Base-by-base conservation (phyloP, 2,888 invertebrate genomes). In the Darwinula stevensoni region DNA sequence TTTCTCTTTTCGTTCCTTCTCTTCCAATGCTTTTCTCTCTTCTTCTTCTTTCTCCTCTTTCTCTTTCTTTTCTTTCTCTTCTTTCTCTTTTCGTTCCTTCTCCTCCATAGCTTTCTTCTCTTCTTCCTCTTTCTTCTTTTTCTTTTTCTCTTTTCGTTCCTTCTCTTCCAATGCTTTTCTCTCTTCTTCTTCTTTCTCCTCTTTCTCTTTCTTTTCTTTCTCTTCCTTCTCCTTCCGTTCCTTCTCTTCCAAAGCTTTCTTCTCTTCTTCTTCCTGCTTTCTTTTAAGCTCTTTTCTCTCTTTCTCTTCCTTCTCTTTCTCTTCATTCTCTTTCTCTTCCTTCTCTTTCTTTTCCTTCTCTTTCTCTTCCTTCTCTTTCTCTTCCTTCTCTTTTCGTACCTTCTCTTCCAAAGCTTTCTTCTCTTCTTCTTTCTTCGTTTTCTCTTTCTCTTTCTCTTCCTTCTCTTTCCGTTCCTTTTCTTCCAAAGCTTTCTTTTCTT, bases 91-190 rank as follows among this genome's bases (percentile, higher is more conserved):
- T 9, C 14, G 12, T 27, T 15, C 6, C 28, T 29, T n/a, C 22
- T 29, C 16, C 27, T 14, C 14, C 27, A 30, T 34, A 30, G 27
- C 17, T 17, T 33, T 47, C 48, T 35, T 51, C 46, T 35, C 48
- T 5, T 31, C 14, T 29, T 30, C 11, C 28, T 12, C 28, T 29
- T 31, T 14, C 28, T 29, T 12, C 9, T 9, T 9, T 30, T 29
- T 14, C 44, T 42, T 50, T 40, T 49, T 50, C 29, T 44, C 41
- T 37, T 48, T 48, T 31, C 43, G 50, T 31, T 48, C 49, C 45
- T 49, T 50, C 4, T 43, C 9, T 47, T 49, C 16, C 42, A 41
- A 31, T 44, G 40, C 38, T 35, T 17, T 31, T 30, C 40, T 11
- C 35, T 29, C 16, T 16, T 30, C 16, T n/a, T n/a, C n/a, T n/a